Base-by-base conservation (phyloP, 53 echinoderm and acorn worm species). In the Stichopus horrens region DNA sequence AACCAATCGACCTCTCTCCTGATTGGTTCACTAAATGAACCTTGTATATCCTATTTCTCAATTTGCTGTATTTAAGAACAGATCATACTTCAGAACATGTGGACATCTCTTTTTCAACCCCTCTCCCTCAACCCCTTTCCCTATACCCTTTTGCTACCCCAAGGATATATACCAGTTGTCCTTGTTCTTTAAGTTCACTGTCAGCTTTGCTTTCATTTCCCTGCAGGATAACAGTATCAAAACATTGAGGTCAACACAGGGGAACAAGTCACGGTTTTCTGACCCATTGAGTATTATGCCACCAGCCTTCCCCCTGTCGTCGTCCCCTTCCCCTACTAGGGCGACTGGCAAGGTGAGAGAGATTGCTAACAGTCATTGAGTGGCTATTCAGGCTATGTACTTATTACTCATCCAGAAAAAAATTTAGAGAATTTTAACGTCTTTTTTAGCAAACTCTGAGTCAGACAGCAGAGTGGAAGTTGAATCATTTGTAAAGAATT, bases 151-250 rank as follows among this genome's bases (percentile, higher is more conserved):
- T 63, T 5, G 5, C 9, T 7, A 63, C 5, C 0, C 0, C 10
- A 16, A 13, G 63, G 11, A 10, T 13, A 63, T 13, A 10, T 13
- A 63, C 63, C 10, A 63, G 11, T 13, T 63, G 10, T 63, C 63
- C 63, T 63, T 16, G 5, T 59, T 59, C 16, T 75, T 79, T 66
- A 11, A 66, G 67, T 23, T 23, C 20, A 75, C 5, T 20, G 75
- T 75, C 14, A 20, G 37, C 53, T 63, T 73, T 55, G 23, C 0
- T 53, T 73, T 76, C 0, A 58, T 55, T 75, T 86, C 51, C 54
- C 7, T 83, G 1, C 88, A 96, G 99, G 93, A 92, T 90, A 95
- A 94, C 52, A 95, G 96, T 57, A 96, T 96, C 76, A 96, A 93
- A 60, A 88, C 93, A 4, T 74, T 96, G 74, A 74, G 96, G 55